Conservation (phyloP, 2,113 vertebrate genomes). For the Passer montanus region DNA sequence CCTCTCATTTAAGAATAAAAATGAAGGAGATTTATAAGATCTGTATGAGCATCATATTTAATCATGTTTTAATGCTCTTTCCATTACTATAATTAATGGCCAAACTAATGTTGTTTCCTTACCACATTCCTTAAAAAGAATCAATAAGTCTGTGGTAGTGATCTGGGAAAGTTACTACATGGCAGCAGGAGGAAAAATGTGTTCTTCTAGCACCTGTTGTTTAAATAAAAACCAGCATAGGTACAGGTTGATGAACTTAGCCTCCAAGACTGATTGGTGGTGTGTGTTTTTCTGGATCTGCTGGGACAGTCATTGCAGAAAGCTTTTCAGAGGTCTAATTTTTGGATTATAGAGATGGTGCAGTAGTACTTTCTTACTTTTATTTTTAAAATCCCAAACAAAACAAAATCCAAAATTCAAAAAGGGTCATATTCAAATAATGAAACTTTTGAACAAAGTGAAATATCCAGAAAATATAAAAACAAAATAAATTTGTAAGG, state of each 20-base stretch:
- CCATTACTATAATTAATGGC: not conserved
- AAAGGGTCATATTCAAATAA: not conserved
- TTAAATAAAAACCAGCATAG: not conserved
- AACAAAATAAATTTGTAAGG: not conserved
- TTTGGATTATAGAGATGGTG: not conserved
- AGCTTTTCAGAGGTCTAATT: not conserved
- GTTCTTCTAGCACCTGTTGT: not conserved
- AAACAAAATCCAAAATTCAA: not conserved
- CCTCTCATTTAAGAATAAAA: not conserved
- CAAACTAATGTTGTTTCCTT: not conserved
- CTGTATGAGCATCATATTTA: not conserved
- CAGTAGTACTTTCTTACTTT: not conserved
- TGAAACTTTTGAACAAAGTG: not conserved
- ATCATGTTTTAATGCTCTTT: not conserved
- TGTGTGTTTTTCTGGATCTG: not conserved
- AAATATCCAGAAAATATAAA: not conserved
- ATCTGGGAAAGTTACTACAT: not conserved
- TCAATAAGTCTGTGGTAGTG: not conserved
- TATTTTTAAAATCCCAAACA: not conserved
- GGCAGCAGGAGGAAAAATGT: rapidly evolving
- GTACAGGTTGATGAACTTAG: not conserved
- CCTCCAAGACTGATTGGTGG: not conserved
- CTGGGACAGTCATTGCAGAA: not conserved
- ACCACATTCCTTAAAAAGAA: not conserved
- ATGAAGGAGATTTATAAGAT: not conserved